Percentiles rank a stretch among this genome's conserved stretches.
Conservation (phyloP, 30 jellyfish, hydroid and myxozoan genomes). For the Phacellophora camtschatica region DNA sequence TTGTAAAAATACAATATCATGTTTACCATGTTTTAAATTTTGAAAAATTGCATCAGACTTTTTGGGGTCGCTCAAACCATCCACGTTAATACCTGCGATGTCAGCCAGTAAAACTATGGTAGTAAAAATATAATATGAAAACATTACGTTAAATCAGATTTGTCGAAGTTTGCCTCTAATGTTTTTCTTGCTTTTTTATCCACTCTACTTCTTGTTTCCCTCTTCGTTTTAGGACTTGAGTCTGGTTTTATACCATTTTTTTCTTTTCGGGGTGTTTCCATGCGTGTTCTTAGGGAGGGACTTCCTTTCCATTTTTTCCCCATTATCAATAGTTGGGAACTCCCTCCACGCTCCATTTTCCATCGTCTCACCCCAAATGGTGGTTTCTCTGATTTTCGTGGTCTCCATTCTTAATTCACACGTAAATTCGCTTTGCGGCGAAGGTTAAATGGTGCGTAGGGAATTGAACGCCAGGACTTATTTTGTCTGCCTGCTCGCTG, state of each 20-base stretch:
- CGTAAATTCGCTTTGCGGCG: not conserved
- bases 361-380: not conserved
- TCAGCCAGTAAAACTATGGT: not conserved
- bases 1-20: conserved; percentile 1
- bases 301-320: not conserved
- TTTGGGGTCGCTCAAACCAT: conserved; percentile 16
- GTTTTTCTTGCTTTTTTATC: not conserved
- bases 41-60: not conserved
- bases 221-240: too few relatives aligned
- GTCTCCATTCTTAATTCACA: not conserved
- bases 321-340: not conserved
- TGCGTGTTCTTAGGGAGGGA: not conserved
- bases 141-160: not conserved
- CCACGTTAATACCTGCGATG: conserved; percentile 15
- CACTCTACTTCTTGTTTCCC: not conserved
- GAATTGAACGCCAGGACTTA: not conserved
- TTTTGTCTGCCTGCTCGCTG: not conserved
- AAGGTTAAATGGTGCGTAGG: not conserved
- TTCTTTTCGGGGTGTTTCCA: not conserved
- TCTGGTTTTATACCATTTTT: too few relatives aligned
- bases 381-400: too few relatives aligned
- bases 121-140: not conserved
- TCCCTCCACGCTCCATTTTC: not conserved
- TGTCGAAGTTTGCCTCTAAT: not conserved
- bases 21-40: not conserved